Conservation (phyloP, 2,888 invertebrate species). For the Drosophila sordidapex region DNA sequence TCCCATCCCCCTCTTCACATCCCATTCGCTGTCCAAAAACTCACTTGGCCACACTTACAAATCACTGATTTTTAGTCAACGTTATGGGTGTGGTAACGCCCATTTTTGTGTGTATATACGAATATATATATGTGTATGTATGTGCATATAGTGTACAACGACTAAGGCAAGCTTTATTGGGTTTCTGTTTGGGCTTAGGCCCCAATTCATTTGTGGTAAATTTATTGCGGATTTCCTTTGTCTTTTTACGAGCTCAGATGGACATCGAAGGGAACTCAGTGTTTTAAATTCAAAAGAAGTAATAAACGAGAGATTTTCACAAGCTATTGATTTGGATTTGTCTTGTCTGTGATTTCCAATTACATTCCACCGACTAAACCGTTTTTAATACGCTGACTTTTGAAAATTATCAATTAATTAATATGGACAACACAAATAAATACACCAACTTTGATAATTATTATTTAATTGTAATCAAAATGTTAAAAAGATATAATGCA, state of each 20-base stretch:
- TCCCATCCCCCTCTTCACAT: conserved; percentile 1
- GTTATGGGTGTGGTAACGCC: conserved; percentile 71
- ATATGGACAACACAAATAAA: not conserved
- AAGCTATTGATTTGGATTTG: conserved; percentile 34
- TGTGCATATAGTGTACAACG: conserved; percentile 1
- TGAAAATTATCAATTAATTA: not conserved
- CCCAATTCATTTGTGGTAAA: conserved; percentile 70
- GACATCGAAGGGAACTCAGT: conserved; percentile 28
- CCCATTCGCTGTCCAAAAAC: conserved; percentile 31
- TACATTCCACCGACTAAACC: not conserved
- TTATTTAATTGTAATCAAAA: not conserved
- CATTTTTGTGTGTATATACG: conserved; percentile 24
- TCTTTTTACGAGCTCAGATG: conserved; percentile 58
- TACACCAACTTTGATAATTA: not conserved
- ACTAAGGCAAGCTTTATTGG: conserved; percentile 32
- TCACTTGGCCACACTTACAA: conserved; percentile 68
- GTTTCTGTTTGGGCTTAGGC: conserved; percentile 28
- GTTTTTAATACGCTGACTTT: not conserved
- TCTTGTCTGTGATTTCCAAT: conserved; percentile 2
- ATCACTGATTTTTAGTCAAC: conserved; percentile 72
- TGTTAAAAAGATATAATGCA: not conserved
- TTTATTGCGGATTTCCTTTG: conserved; percentile 75
- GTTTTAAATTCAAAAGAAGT: conserved; percentile 24
- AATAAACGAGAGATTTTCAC: conserved; percentile 36
- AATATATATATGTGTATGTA: not conserved